Base-by-base conservation (phyloP, 2,888 invertebrate species). In the Cybosia mesomella region DNA sequence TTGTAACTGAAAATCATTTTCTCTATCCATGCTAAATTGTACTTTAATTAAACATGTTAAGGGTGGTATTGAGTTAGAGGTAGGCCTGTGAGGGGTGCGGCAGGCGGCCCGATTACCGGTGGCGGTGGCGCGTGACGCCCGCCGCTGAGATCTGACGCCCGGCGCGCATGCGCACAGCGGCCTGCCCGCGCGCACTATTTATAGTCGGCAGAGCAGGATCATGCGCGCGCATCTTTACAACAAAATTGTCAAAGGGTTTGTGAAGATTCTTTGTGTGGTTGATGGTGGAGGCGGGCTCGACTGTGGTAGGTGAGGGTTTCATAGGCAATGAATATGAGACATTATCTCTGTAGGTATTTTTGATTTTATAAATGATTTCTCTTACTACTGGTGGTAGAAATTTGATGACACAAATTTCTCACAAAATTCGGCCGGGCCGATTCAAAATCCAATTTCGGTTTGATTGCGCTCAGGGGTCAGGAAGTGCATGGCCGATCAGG, bases 101-200 rank as follows among this genome's bases (percentile, higher is more conserved):
- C 87, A 89, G 92, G 92, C 91, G 92, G 88, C 85, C 80, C 89
- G 87, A 91, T 90, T 91, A 91, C 88, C 84, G 89, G 72, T 62
- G 77, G 88, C 91, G 88, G 89, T 84, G 92, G 89, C 73, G 90
- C 93, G 91, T 85, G 88, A 89, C 94, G 94, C 93, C 94, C 94
- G 92, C 94, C 94, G 92, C 86, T 71, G 93, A 94, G 94, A 94
- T 94, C 93, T 84, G 77, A 92, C 53, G 69, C 32, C 49, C 49
- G 64, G 83, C 62, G 86, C 83, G 86, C 83, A 74, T 78, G 85
- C 85, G 83, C 82, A 79, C 71, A 70, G 73, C 79, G 80, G 79
- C 77, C 66, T 63, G 58, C 60, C 32, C 60, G 55, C 64, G 74
- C 64, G 67, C 68, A 66, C 70, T 70, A 74, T 68, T 71, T 59